Percentiles rank a stretch among this genome's conserved stretches.
Evolutionary conservation across 1,140 invertebrate species (phyloP).

Genomic region (Scaptomyza hsui): DNA sequence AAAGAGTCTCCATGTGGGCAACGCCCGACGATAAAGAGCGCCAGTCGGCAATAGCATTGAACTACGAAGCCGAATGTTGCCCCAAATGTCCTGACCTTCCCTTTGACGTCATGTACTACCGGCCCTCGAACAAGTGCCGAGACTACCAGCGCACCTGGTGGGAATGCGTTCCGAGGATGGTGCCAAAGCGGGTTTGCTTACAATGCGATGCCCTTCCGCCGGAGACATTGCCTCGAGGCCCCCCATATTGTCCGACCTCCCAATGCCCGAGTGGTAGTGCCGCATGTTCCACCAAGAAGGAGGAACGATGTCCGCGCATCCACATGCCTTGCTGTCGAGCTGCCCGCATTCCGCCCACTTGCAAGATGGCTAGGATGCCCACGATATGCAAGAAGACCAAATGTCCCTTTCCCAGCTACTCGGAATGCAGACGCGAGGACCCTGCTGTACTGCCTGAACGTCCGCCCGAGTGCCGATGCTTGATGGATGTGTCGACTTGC

Average conservation of each 20-base stretch:
- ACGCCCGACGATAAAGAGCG: background rate
- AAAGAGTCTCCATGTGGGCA: conserved; percentile 46
- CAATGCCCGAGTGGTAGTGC: conserved; percentile 17
- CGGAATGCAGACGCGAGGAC: conserved; percentile 45
- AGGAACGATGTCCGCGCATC: conserved; percentile 20
- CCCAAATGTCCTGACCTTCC: conserved; percentile 26
- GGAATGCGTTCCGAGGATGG: conserved; percentile 59
- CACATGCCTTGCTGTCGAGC: conserved; percentile 49
- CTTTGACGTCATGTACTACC: conserved; percentile 60
- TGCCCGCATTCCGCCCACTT: conserved; percentile 40
- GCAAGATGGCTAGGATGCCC: fast-evolving
- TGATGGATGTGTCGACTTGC: background rate
- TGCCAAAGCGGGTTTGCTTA: conserved; percentile 52
- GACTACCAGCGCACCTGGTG: conserved; percentile 67
- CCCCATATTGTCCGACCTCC: conserved; percentile 13
- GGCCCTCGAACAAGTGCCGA: conserved; percentile 48
- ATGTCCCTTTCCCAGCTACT: conserved; percentile 67
- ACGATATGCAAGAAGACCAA: conserved; percentile 34
- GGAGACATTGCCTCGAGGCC: conserved; percentile 13
- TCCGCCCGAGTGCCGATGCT: conserved; percentile 16
- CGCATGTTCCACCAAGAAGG: background rate
- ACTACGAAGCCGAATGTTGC: conserved; percentile 50
- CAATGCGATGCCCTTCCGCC: conserved; percentile 58
- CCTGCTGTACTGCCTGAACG: background rate
- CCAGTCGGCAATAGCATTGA: conserved; percentile 16